Evolutionary conservation across 1,140 invertebrate genomes (phyloP), one percentile per base, ranked within the genome.

Genomic region (Tetramorium alpestre): DNA sequence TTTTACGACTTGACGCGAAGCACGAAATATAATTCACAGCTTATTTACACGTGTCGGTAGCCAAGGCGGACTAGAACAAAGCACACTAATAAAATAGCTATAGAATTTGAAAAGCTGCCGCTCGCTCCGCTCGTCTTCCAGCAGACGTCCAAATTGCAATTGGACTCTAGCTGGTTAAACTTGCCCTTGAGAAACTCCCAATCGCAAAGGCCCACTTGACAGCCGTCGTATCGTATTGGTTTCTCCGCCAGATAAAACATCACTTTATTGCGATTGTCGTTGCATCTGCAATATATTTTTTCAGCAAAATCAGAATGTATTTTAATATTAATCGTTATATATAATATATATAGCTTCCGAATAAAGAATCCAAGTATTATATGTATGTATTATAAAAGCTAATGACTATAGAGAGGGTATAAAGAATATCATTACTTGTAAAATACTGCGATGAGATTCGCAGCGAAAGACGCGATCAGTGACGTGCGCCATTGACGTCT

Each of bases 391-490:
- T 33, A 33, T 33, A 58, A 38, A 22, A n/a, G 3, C n/a, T n/a
- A 28, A 49, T 62, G 1, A 49, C 22, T 22, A 22, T 22, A 38
- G 10, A 47, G n/a, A 3, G 16, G 22, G 28, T 3, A 11, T 72
- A 67, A 51, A 11, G 41, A 18, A 25, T 49, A 47, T 76, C 93
- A 93, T 95, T 93, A 97, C 97, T 96, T 96, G 94, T 98, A 98
- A 67, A 98, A 95, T 4, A 98, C 96, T 41, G 98, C 97, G 60
- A 96, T 97, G 1, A 99, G 91, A 94, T 99, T 99, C 3, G 96
- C 96, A 13, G 97, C 97, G 90, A 98, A 98, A 0, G 98, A 97
- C 70, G 96, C 95, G 64, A 98, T 96, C 5, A 96, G 90, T 0
- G 98, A 98, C 0, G 97, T 97, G 82, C 96, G 96, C 97, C 98